Evolutionary conservation across 2,888 invertebrate species (phyloP), one percentile per base, ranked within the genome.

Genomic region (Hypselothyrea guttata): DNA sequence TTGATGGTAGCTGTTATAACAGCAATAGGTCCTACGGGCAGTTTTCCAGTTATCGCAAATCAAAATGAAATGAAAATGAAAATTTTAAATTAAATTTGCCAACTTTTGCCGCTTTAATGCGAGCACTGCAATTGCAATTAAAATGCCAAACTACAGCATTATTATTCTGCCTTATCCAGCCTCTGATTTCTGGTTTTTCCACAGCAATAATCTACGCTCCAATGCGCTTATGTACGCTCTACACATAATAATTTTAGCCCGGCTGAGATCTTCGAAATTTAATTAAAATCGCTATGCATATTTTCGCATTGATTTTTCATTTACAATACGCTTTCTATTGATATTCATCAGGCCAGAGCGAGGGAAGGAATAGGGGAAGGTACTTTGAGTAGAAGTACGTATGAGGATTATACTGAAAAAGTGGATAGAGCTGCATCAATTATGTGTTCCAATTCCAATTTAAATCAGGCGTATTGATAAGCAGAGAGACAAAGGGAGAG

Each of bases 271-370:
- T 82, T 78, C 62, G 75, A 78, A 78, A 75, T 71, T 79, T 79
- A 79, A 79, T 79, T 79, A 79, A 82, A 77, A 73, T 62, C 59
- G 63, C 41, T 71, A 57, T 73, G 78, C 79, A 78, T 82, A 75
- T 68, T 75, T 68, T 52, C 35, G 41, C 41, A 78, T 78, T 70
- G 82, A 75, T 72, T 77, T 66, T 62, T 18, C 13, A 18, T 31
- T 48, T 34, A 41, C 54, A 51, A 37, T 62, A 45, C 44, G 54
- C 35, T 42, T 56, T 57, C 62, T 48, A 62, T 60, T 61, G 35
- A 66, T 67, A 49, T 66, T 48, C 38, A 46, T 28, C 18, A 40
- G 4, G 22, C 11, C 9, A 22, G 11, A 11, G 11, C 8, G 22
- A n/a, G n/a, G n/a, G n/a, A n/a, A n/a, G n/a, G n/a, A n/a, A n/a